These are phyloP conservation scores for Melanocharis versteri DNA, from an alignment of 2,113 vertebrate species.

Conservation along the genomic window DNA sequence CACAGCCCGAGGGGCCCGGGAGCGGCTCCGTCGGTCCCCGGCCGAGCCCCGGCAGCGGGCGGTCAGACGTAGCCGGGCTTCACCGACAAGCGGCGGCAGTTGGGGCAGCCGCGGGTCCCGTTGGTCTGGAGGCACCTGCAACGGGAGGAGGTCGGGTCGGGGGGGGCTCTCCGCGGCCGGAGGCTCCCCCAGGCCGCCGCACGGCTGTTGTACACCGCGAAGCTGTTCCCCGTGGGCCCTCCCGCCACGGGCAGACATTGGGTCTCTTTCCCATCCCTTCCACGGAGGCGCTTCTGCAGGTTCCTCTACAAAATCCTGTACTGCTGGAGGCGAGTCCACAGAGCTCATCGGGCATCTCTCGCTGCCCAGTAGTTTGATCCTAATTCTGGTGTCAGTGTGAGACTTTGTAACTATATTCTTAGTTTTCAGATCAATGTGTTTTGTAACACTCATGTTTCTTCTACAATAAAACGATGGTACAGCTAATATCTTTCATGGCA, in stretches of 20 bases:
- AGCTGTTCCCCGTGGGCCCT: background rate
- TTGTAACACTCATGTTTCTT: background rate
- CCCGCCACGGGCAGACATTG: accelerated
- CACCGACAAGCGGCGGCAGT: slow-evolving; percentile 89
- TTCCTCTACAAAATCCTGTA: accelerated
- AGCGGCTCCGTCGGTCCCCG: background rate
- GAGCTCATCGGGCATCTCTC: accelerated
- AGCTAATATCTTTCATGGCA: background rate
- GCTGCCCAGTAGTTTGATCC: accelerated
- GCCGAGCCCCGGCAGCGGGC: background rate
- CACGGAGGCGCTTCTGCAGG: accelerated
- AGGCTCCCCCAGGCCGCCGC: background rate
- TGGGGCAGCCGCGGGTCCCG: slow-evolving; percentile 89
- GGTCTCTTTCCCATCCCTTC: accelerated
- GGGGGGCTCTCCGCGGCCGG: background rate
- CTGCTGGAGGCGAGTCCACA: too few species aligned
- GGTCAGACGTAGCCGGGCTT: slow-evolving; percentile 95
- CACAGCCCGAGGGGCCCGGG: background rate
- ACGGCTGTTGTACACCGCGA: accelerated
- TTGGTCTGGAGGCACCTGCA: slow-evolving; percentile 91
- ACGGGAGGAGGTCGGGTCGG: background rate
- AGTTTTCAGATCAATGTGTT: background rate
- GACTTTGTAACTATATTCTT: background rate
- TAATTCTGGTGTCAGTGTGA: background rate
- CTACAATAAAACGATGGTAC: background rate